A percentile compares a stretch with the other conserved stretches of the same genome.
phyloP scores from a whole-genome alignment of 2,797 vertebrate species.

The Galago senegalensis region DNA sequence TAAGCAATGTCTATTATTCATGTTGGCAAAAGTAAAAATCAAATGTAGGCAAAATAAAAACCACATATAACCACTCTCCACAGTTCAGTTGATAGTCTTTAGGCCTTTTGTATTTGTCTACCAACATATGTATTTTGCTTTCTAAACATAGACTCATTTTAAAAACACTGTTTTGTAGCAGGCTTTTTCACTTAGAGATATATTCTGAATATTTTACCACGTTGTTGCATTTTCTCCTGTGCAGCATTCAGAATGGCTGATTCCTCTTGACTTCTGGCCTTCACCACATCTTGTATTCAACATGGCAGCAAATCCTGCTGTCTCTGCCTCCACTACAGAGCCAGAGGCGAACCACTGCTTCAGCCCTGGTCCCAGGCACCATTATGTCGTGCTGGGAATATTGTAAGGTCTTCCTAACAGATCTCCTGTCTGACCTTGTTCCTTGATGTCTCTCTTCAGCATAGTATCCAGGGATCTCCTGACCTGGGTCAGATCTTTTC shows the following conservation, averaged over 20 bases:
- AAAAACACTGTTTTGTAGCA: not conserved
- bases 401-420: not conserved
- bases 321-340: not conserved
- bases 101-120: not conserved
- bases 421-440: not conserved
- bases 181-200: not conserved
- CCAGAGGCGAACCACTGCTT: not conserved
- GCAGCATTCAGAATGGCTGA: not conserved
- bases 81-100: not conserved
- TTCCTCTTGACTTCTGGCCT: not conserved
- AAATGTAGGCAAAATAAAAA: conserved; percentile 38
- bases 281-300: not conserved
- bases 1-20: not conserved
- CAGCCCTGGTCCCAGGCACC: not conserved
- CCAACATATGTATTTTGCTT: not conserved
- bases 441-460: not conserved
- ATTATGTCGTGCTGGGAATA: not conserved
- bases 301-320: not conserved
- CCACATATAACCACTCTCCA: not conserved
- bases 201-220: not conserved
- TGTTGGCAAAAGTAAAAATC: not conserved
- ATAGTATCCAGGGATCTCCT: not conserved
- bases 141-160: not conserved
- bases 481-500: not conserved
- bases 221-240: not conserved